phyloP scores from a whole-genome alignment of 2,888 invertebrate species.

The Eledone cirrhosa region DNA sequence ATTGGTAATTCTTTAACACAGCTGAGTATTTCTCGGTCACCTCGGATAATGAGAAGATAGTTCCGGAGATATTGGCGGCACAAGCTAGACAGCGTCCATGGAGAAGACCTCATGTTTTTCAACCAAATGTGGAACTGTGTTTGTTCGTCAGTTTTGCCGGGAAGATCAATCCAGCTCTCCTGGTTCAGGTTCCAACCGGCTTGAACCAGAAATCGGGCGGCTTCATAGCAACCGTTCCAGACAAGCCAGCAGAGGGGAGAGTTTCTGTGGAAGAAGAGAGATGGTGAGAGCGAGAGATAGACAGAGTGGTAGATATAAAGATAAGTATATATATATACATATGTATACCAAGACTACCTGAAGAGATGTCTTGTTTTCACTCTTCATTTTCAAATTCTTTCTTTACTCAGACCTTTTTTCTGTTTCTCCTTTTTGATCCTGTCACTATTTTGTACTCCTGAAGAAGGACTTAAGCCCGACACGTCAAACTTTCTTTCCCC shows the following conservation, averaged over 20 bases:
- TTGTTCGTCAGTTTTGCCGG: constrained; percentile 37
- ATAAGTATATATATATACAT: not conserved
- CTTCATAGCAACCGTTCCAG: constrained; percentile 42
- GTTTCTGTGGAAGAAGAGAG: constrained; percentile 33
- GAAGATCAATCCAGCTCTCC: constrained; percentile 41
- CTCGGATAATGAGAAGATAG: constrained; percentile 3
- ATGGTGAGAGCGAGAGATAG: not conserved
- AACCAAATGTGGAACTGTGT: constrained; percentile 37
- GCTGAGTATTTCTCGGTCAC: constrained; percentile 19
- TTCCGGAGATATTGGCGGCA: constrained; percentile 16
- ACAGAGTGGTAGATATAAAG: not conserved
- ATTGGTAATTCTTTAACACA: not conserved
- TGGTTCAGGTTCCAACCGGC: constrained; percentile 47
- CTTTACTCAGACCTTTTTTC: too few species aligned
- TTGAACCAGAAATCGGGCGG: constrained; percentile 48
- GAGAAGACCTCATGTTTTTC: constrained; percentile 22
- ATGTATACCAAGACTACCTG: too few species aligned
- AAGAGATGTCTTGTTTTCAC: too few species aligned
- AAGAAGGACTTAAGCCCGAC: too few species aligned
- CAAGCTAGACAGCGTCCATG: not conserved
- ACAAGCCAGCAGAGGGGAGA: constrained; percentile 51
- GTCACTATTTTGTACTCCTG: too few species aligned
- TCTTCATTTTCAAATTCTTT: too few species aligned
- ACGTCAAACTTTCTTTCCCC: too few species aligned
- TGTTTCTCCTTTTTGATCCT: too few species aligned